phyloP scores from a whole-genome alignment of 2,888 invertebrate genomes.

The Lochmaea capreae region DNA sequence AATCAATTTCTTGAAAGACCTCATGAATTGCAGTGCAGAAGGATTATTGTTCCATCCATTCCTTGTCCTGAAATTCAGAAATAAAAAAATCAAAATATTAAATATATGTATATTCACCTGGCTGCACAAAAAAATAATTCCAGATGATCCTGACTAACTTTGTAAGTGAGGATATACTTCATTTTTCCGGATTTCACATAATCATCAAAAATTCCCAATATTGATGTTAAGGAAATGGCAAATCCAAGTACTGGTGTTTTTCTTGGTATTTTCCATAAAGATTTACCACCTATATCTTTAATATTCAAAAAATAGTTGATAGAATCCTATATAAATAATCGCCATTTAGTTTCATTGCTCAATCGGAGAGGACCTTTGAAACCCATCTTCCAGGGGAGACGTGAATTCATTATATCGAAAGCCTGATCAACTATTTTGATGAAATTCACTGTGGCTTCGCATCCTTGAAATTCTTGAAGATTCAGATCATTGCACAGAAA shows the following conservation, averaged over 20 bases:
- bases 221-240: constrained; percentile 1
- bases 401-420: too few relatives aligned
- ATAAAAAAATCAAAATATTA: neutral
- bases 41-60: constrained; percentile 30
- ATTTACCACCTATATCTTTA: neutral
- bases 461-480: too few relatives aligned
- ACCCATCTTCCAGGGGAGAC: too few relatives aligned
- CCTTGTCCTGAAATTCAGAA: constrained; percentile 10
- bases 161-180: too few relatives aligned
- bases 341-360: too few relatives aligned
- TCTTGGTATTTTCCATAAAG: neutral
- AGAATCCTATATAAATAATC: too few relatives aligned
- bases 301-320: too few relatives aligned
- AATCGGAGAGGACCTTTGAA: too few relatives aligned
- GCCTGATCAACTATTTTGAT: too few relatives aligned
- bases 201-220: constrained; percentile 3
- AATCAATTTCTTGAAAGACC: constrained; percentile 17
- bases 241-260: constrained; percentile 11
- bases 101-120: too few relatives aligned
- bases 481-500: too few relatives aligned
- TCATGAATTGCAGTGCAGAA: constrained; percentile 18
- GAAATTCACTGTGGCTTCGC: too few relatives aligned
- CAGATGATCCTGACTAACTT: constrained; percentile 10
- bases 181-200: neutral
- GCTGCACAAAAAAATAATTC: constrained; percentile 9